Percentiles rank a stretch among this genome's conserved stretches.
Conservation (phyloP, 2,888 invertebrate genomes). For the Leptinotarsa haldemani region DNA sequence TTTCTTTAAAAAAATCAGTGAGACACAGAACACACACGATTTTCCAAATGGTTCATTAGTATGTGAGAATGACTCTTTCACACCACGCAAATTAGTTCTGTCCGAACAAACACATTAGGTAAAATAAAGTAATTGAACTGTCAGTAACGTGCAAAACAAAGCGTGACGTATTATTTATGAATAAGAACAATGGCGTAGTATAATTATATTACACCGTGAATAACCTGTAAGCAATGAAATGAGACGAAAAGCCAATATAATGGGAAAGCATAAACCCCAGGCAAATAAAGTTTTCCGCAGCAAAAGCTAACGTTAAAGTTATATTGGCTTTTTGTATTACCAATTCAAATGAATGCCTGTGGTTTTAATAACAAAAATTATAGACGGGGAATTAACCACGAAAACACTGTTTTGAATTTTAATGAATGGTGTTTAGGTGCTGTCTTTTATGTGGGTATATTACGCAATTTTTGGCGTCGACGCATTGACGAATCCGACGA, state of each 20-base stretch:
- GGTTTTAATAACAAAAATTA: slow-evolving; percentile 24
- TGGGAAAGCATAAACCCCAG: slow-evolving; percentile 1
- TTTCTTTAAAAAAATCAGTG: not conserved
- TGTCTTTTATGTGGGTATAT: not conserved
- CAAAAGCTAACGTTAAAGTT: slow-evolving; percentile 20
- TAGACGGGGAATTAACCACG: slow-evolving; percentile 19
- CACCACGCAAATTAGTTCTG: not conserved
- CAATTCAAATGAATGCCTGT: slow-evolving; percentile 25
- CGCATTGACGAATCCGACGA: too few species aligned
- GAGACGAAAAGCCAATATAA: not conserved
- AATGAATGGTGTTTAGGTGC: not conserved
- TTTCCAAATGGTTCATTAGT: not conserved
- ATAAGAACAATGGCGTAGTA: slow-evolving; percentile 11
- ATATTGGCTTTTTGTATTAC: slow-evolving; percentile 15
- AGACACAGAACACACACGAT: not conserved
- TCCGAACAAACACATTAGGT: not conserved
- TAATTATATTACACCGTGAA: slow-evolving; percentile 10
- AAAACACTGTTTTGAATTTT: not conserved
- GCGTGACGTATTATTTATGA: slow-evolving; percentile 15
- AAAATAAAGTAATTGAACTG: slow-evolving; percentile 8
- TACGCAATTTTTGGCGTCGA: too few species aligned
- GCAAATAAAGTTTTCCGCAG: slow-evolving; percentile 15
- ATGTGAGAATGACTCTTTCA: slow-evolving; percentile 8
- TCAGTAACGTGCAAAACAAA: slow-evolving; percentile 4
- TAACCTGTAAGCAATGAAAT: slow-evolving; percentile 6